These are phyloP conservation scores for Ranitomeya variabilis DNA, from an alignment of 2,113 vertebrate species.

Conservation along the genomic window DNA sequence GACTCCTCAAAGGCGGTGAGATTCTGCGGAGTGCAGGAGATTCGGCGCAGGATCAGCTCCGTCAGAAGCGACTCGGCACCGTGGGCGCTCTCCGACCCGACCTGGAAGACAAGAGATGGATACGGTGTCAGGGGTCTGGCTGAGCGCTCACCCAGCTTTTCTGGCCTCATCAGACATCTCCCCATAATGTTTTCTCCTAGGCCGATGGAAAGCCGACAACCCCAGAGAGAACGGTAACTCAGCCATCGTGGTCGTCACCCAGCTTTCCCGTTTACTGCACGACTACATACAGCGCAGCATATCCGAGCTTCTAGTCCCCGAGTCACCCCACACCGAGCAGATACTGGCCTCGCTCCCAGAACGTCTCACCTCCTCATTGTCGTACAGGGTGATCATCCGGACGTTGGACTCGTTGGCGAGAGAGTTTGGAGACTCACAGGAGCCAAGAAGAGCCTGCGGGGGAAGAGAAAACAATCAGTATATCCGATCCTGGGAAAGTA, in stretches of 20 bases:
- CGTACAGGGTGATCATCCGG: slow-evolving; percentile 88
- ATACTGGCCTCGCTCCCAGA: background rate
- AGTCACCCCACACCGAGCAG: background rate
- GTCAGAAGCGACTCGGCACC: slow-evolving; percentile 91
- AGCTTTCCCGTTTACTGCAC: background rate
- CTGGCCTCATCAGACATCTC: background rate
- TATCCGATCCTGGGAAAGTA: background rate
- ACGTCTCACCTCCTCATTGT: slow-evolving; percentile 89
- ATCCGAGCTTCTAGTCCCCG: background rate
- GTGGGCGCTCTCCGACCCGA: slow-evolving; percentile 93
- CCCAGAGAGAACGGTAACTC: background rate
- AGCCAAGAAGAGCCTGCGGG: slow-evolving; percentile 83
- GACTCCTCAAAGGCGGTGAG: slow-evolving; percentile 92
- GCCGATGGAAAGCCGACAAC: too few relatives aligned
- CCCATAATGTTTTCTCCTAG: too few relatives aligned
- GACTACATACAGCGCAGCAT: background rate
- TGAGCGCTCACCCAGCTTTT: too few relatives aligned
- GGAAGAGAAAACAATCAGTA: background rate
- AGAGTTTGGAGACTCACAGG: slow-evolving; percentile 74
- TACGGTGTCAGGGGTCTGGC: background rate
- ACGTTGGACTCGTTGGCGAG: slow-evolving; percentile 83
- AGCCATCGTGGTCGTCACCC: background rate
- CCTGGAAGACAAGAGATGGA: slow-evolving; percentile 68
- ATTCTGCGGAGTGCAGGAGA: slow-evolving; percentile 77
- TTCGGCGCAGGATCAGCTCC: slow-evolving; percentile 87